phyloP scores from a whole-genome alignment of 2,888 invertebrate species.

The Pimpla rufipes region DNA sequence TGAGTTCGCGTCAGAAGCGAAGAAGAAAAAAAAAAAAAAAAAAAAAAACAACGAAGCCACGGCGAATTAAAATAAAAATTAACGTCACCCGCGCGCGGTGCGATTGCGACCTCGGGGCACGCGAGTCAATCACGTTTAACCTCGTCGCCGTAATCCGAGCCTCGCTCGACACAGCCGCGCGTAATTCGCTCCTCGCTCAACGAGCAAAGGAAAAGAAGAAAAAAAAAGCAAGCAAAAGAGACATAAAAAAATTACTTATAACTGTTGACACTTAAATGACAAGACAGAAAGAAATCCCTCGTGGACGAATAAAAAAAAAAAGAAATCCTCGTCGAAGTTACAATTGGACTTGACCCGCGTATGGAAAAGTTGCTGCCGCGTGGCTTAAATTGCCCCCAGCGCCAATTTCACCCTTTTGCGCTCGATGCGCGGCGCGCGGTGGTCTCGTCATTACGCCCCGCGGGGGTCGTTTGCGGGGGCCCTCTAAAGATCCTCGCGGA shows the following conservation, averaged over 20 bases:
- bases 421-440: too few species aligned
- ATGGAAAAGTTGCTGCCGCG: neutral
- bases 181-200: neutral
- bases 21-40: neutral
- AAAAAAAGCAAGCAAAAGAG: neutral
- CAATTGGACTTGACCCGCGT: neutral
- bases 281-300: too few species aligned
- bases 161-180: neutral
- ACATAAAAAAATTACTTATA: neutral
- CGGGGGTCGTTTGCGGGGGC: neutral
- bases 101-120: neutral
- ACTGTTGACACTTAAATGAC: neutral
- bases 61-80: too few species aligned
- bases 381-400: conserved; percentile 2
- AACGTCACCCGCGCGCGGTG: neutral
- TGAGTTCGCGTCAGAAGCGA: neutral
- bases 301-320: neutral
- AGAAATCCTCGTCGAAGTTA: neutral
- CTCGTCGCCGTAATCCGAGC: conserved; percentile 4
- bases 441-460: neutral
- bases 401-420: conserved; percentile 21
- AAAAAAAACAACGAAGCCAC: neutral
- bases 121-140: conserved; percentile 23
- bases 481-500: conserved; percentile 18
- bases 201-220: neutral